phyloP scores from a whole-genome alignment of 2,888 invertebrate species.

The Eumacrocentrus americanus region DNA sequence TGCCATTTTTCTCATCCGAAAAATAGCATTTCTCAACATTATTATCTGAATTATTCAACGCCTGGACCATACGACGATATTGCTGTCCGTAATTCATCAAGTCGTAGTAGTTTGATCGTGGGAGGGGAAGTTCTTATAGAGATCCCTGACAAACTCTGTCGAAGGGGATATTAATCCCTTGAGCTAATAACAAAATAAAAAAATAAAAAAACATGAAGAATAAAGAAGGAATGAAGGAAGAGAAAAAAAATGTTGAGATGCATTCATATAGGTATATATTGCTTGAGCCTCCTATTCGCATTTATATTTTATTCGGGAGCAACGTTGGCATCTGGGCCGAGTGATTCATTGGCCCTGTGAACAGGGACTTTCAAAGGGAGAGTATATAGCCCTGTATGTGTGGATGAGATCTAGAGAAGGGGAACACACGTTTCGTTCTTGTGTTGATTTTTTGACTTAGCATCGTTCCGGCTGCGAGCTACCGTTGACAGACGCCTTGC shows the following conservation, averaged over 20 bases:
- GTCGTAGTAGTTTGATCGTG: conserved; percentile 6
- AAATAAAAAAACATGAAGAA: background rate
- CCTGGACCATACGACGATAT: conserved; percentile 18
- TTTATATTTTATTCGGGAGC: conserved; percentile 29
- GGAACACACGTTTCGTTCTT: conserved; percentile 17
- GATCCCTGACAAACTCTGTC: conserved; percentile 1
- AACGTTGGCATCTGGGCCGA: conserved; percentile 37
- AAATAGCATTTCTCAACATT: too few species aligned
- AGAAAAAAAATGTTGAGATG: conserved; percentile 2
- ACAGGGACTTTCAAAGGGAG: conserved; percentile 30
- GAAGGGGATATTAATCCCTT: conserved; percentile 2
- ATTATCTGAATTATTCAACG: conserved; percentile 36
- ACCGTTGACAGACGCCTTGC: conserved; percentile 38
- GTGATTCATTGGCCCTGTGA: conserved; percentile 37
- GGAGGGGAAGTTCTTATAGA: too few species aligned
- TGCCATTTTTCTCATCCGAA: too few species aligned
- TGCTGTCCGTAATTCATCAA: conserved; percentile 29
- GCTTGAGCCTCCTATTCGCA: conserved; percentile 12
- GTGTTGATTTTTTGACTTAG: conserved; percentile 56
- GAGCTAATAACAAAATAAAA: background rate
- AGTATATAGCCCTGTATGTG: too few species aligned
- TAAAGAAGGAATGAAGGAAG: background rate
- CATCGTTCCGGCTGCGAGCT: conserved; percentile 39
- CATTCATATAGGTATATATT: conserved; percentile 6
- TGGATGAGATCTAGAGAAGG: too few species aligned